Base-by-base conservation (phyloP, 2,888 invertebrate species). In the Dioctria rufipes region DNA sequence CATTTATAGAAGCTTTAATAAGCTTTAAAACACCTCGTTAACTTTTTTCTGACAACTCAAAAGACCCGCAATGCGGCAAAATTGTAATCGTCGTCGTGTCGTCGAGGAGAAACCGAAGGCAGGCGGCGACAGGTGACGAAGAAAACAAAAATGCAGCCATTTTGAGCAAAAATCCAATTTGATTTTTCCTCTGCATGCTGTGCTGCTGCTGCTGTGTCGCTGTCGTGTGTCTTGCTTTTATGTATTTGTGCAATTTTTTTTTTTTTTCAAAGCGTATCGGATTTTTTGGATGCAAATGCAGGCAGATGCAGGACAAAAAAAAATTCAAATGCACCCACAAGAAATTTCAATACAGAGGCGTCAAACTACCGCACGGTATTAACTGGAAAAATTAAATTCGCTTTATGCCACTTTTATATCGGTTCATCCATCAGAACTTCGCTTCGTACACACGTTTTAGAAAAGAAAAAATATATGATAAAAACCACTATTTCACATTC, bases 11-110 rank as follows among this genome's bases (percentile, higher is more conserved):
- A 61, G 60, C 61, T 75, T 75, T 75, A 61, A 75, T 58, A 75
- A 75, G 75, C 75, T 75, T 75, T 75, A 75, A 61, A 75, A 75
- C 75, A 75, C 75, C 13, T 79, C 13, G 39, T 54, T 58, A 73
- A 66, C 71, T 46, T 79, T 60, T 11, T 11, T 82, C 73, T 80
- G 80, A 82, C 75, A 82, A 39, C 43, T 66, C 71, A 81, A 83
- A 85, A 89, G 88, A 89, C 88, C 89, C 89, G 89, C 89, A 89
- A 87, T 89, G 89, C 89, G 89, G 89, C 88, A 89, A 89, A 87
- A 85, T 25, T 85, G 82, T 83, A 83, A 80, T 77, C 79, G 80
- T 81, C 80, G 81, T 73, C 78, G 69, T 46, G 65, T 61, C 82
- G 78, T 25, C 25, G 67, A 51, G 63, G 49, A 81, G 58, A 84